Percentiles rank a stretch among this genome's conserved stretches.
phyloP scores from a whole-genome alignment of 2,888 invertebrate genomes.

The Luperina nickerlii region DNA sequence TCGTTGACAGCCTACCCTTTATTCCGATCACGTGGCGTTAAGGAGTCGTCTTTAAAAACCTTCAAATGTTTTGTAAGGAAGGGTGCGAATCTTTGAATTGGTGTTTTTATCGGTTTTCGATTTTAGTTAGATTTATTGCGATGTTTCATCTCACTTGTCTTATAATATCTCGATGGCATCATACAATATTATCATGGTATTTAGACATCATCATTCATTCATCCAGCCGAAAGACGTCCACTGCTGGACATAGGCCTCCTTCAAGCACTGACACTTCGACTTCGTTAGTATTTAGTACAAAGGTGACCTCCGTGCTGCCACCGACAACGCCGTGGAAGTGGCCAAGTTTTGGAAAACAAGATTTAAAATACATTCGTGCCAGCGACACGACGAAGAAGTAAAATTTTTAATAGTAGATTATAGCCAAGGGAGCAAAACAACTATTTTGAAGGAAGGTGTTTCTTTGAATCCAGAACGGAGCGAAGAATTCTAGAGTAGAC shows the following conservation, averaged over 20 bases:
- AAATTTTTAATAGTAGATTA: neutral
- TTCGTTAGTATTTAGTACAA: too few species aligned
- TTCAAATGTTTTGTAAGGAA: conserved; percentile 45
- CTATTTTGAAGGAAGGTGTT: too few species aligned
- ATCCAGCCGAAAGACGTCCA: neutral
- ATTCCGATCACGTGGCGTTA: conserved; percentile 62
- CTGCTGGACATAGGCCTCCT: neutral
- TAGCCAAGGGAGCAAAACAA: too few species aligned
- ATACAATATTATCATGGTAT: neutral
- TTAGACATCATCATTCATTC: too few species aligned
- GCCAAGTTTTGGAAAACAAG: too few species aligned
- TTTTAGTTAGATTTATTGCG: conserved; percentile 35
- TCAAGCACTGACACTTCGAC: neutral
- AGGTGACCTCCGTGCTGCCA: too few species aligned
- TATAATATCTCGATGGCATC: neutral
- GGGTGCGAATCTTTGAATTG: conserved; percentile 38
- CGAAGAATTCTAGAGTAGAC: too few species aligned
- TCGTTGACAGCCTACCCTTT: conserved; percentile 61
- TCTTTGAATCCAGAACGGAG: too few species aligned
- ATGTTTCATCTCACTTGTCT: neutral
- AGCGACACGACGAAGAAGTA: neutral
- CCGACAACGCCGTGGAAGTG: too few species aligned
- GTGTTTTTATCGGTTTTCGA: conserved; percentile 43
- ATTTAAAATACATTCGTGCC: neutral
- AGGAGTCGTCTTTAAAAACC: conserved; percentile 68